Evolutionary conservation across 2,113 vertebrate species (phyloP).

Genomic region (Psophia crepitans): DNA sequence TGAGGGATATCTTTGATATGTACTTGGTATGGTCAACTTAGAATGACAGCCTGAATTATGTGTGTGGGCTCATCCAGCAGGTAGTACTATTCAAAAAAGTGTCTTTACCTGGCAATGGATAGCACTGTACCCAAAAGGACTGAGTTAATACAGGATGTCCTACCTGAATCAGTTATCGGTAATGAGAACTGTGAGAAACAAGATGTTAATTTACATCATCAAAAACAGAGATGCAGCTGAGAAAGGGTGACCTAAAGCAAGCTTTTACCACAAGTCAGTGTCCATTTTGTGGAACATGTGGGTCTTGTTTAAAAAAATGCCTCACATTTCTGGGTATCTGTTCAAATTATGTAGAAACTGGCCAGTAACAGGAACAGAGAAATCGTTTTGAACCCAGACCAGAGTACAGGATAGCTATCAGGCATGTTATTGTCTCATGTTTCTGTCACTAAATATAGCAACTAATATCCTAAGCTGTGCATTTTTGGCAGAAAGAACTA

Average conservation of each 20-base stretch:
- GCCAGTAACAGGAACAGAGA: neutral
- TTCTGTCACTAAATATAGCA: neutral
- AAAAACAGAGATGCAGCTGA: neutral
- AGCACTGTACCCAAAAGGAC: neutral
- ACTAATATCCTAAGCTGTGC: neutral
- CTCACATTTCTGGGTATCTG: neutral
- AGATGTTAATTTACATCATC: neutral
- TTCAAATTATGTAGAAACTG: neutral
- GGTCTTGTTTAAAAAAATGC: neutral
- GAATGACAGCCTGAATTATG: neutral
- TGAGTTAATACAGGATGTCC: neutral
- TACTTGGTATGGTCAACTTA: neutral
- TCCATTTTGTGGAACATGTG: neutral
- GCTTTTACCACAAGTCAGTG: neutral
- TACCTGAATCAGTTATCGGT: neutral
- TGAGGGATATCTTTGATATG: neutral
- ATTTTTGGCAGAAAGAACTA: neutral
- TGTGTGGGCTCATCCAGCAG: neutral
- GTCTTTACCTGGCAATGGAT: neutral
- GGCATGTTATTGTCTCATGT: neutral
- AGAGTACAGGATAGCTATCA: neutral
- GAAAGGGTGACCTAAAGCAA: neutral
- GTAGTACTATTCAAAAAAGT: neutral
- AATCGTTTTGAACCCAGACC: neutral
- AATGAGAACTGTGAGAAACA: neutral